phyloP scores from a whole-genome alignment of 2,888 invertebrate genomes.

The Microdon myrmicae region DNA sequence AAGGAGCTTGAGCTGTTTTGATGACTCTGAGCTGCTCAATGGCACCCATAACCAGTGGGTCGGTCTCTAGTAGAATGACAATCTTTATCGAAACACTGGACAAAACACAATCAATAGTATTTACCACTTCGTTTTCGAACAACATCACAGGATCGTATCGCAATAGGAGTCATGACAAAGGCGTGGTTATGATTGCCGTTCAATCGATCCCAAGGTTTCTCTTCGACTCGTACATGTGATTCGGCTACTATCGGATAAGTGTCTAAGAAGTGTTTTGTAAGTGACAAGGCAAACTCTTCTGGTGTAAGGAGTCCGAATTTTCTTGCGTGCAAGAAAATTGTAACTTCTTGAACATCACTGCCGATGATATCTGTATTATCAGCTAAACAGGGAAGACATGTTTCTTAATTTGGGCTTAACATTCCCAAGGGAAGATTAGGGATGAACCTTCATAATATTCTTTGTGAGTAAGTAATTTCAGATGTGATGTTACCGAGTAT shows the following conservation, averaged over 20 bases:
- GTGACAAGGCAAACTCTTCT: slow-evolving; percentile 52
- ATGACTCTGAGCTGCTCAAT: slow-evolving; percentile 44
- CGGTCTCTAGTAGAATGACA: slow-evolving; percentile 11
- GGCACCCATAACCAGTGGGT: slow-evolving; percentile 48
- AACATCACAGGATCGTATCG: slow-evolving; percentile 50
- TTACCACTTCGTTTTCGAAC: slow-evolving; percentile 47
- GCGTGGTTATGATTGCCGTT: slow-evolving; percentile 51
- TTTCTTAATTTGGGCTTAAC: background rate
- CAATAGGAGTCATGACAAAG: slow-evolving; percentile 36
- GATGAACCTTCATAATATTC: slow-evolving; percentile 54
- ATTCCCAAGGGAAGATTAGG: no score
- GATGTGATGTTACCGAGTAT: slow-evolving; percentile 41
- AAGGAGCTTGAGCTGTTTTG: slow-evolving; percentile 53
- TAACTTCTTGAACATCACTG: slow-evolving; percentile 53
- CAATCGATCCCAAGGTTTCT: slow-evolving; percentile 49
- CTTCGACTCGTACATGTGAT: slow-evolving; percentile 52
- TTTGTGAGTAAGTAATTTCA: slow-evolving; percentile 53
- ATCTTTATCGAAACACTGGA: background rate
- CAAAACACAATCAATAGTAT: background rate
- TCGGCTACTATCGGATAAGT: slow-evolving; percentile 45
- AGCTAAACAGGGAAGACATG: slow-evolving; percentile 25
- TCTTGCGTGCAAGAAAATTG: slow-evolving; percentile 52
- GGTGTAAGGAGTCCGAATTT: slow-evolving; percentile 45
- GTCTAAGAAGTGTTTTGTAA: slow-evolving; percentile 51
- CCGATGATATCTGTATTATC: slow-evolving; percentile 54